These are phyloP conservation scores for Lepidotrigona ventralis DNA, from an alignment of 1,140 invertebrate species.

Conservation along the genomic window DNA sequence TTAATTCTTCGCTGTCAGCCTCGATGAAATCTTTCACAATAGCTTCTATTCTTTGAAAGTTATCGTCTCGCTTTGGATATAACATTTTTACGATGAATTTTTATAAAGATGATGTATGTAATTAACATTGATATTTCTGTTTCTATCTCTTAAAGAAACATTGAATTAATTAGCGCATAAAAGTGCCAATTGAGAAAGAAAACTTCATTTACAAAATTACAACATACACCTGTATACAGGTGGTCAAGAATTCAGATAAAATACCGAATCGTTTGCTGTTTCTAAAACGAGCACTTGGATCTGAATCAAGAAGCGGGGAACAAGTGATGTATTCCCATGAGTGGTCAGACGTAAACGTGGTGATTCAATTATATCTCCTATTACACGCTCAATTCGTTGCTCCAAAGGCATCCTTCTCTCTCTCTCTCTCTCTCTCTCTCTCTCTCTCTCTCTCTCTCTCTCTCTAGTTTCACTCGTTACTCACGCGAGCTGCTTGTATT, in stretches of 20 bases:
- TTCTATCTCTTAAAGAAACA: background rate
- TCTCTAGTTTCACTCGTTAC: slow-evolving; percentile 23
- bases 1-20: background rate
- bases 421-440: slow-evolving; percentile 22
- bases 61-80: background rate
- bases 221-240: background rate
- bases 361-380: slow-evolving; percentile 28
- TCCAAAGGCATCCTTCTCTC: slow-evolving; percentile 34
- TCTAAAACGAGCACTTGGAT: background rate
- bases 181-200: background rate
- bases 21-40: background rate
- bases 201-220: background rate
- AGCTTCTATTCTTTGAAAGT: background rate
- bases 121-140: background rate
- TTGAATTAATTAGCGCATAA: background rate
- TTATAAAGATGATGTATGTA: background rate
- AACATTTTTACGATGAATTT: background rate
- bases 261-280: background rate
- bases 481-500: background rate
- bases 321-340: slow-evolving; percentile 32
- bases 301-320: background rate
- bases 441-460: slow-evolving; percentile 18
- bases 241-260: background rate
- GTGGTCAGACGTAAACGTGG: slow-evolving; percentile 18
- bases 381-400: slow-evolving; percentile 9